Conservation (phyloP, 1,140 invertebrate species). For the Papilio polyxenes region DNA sequence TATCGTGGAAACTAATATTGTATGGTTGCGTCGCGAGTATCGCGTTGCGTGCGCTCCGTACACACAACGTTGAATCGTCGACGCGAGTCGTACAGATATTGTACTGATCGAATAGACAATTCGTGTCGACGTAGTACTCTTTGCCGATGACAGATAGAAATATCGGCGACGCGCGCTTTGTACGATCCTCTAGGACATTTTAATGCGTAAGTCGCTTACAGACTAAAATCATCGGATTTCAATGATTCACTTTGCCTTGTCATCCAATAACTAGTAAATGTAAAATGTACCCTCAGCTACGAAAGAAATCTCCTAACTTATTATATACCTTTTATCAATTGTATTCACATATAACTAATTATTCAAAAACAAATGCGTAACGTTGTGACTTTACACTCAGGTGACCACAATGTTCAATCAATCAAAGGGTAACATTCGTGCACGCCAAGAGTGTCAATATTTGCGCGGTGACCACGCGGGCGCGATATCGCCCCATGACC, state of each 20-base stretch:
- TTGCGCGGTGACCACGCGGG: slow-evolving; percentile 57
- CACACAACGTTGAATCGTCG: too few species aligned
- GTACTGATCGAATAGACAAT: too few species aligned
- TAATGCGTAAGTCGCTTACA: background rate
- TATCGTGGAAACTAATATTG: too few species aligned
- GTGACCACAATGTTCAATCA: slow-evolving; percentile 66
- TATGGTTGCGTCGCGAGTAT: too few species aligned
- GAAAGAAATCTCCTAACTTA: background rate
- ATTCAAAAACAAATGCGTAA: slow-evolving; percentile 40
- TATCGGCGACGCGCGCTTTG: too few species aligned
- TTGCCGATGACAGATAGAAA: too few species aligned
- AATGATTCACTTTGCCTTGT: too few species aligned
- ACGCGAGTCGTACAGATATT: too few species aligned
- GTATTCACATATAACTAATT: slow-evolving; percentile 16
- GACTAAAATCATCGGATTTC: background rate
- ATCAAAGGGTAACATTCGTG: slow-evolving; percentile 70
- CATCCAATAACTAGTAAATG: background rate
- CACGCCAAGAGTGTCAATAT: slow-evolving; percentile 65
- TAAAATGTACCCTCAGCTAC: background rate
- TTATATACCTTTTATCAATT: background rate
- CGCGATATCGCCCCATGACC: slow-evolving; percentile 59
- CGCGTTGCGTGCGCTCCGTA: too few species aligned
- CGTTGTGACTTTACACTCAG: slow-evolving; percentile 28
- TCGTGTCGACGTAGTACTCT: too few species aligned
- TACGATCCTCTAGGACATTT: too few species aligned